Evolutionary conservation across 2,113 vertebrate species (phyloP).

Genomic region (Pteropus alecto): DNA sequence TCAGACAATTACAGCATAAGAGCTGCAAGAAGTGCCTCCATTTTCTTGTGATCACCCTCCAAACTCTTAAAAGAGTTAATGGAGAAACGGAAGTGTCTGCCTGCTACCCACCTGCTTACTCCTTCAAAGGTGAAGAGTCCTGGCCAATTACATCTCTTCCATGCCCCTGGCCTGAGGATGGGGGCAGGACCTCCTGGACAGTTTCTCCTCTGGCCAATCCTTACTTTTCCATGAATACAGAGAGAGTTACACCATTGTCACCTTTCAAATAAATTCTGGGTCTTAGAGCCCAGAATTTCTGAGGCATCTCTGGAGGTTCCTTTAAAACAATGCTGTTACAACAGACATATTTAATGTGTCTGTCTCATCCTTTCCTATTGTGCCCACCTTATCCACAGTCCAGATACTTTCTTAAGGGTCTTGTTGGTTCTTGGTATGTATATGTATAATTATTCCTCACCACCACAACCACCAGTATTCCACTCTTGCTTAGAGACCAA

Average conservation of each 20-base stretch:
- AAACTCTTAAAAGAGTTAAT: not conserved
- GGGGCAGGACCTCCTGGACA: not conserved
- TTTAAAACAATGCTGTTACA: not conserved
- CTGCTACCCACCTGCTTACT: not conserved
- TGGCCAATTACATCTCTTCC: not conserved
- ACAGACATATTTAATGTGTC: not conserved
- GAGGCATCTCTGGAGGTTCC: not conserved
- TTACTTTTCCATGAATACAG: not conserved
- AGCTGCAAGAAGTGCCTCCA: not conserved
- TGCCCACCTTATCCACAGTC: not conserved
- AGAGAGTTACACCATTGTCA: not conserved
- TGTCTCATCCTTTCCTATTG: not conserved
- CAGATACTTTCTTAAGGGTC: not conserved
- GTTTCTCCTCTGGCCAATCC: not conserved
- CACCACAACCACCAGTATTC: not conserved
- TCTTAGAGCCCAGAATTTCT: not conserved
- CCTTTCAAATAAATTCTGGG: constrained; percentile 8
- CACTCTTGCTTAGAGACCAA: not conserved
- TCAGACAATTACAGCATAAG: not conserved
- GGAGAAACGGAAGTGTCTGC: not conserved
- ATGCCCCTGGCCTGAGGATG: not conserved
- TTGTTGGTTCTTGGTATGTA: not conserved
- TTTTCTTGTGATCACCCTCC: not conserved
- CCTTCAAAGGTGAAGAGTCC: not conserved
- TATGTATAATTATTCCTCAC: not conserved